A percentile compares a stretch with the other conserved stretches of the same genome.
Conservation (phyloP, 2,113 vertebrate species). For the Gadus macrocephalus region DNA sequence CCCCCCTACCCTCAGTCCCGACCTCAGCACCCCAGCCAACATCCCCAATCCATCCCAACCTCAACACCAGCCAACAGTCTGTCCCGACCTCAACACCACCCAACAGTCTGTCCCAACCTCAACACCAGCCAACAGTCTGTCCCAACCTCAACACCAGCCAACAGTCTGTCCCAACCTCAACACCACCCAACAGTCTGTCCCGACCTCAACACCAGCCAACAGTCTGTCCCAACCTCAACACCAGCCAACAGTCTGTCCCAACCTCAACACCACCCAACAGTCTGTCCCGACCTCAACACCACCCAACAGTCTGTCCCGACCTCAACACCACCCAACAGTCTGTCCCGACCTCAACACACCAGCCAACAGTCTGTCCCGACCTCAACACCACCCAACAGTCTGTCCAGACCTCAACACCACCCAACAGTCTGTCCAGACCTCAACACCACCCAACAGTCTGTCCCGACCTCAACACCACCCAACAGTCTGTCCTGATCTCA, state of each 20-base stretch:
- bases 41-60: slow-evolving; percentile 15
- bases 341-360: slow-evolving; percentile 1
- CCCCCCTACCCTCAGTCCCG: slow-evolving; percentile 27
- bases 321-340: slow-evolving; percentile 4
- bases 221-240: no score
- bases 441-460: no score
- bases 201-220: slow-evolving; percentile 9
- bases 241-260: no score
- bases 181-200: slow-evolving; percentile 5
- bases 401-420: slow-evolving; percentile 6
- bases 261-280: no score
- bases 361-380: slow-evolving; percentile 5
- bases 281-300: no score
- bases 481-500: no score
- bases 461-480: no score
- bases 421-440: no score
- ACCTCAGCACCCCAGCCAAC: slow-evolving; percentile 23
- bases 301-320: slow-evolving; percentile 15
- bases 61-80: neutral
- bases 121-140: no score
- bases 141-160: no score
- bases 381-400: slow-evolving; percentile 12
- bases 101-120: no score
- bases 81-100: no score
- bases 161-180: slow-evolving; percentile 14